A percentile compares a stretch with the other conserved stretches of the same genome.
Evolutionary conservation across 2,888 invertebrate genomes (phyloP).

Genomic region (Drosophila paucipuncta): DNA sequence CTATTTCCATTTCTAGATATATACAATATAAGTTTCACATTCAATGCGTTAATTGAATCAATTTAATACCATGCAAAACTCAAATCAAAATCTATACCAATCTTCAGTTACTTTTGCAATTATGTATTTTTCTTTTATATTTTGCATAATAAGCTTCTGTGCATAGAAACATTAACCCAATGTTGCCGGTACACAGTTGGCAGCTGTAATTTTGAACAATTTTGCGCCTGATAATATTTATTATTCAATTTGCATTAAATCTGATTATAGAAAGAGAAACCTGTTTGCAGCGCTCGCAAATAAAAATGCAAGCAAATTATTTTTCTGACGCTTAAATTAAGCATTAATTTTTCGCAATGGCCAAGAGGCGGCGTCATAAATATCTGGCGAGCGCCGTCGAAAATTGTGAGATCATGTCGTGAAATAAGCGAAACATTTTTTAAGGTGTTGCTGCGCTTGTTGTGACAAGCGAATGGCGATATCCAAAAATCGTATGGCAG

Average conservation of each 20-base stretch:
- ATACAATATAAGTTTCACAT: not conserved
- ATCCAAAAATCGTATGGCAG: conserved; percentile 46
- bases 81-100: not conserved
- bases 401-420: conserved; percentile 57
- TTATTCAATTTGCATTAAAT: conserved; percentile 80
- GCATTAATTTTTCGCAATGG: conserved; percentile 73
- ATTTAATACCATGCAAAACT: conserved; percentile 3
- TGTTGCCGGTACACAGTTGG: conserved; percentile 30
- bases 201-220: conserved; percentile 63
- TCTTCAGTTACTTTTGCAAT: conserved; percentile 5
- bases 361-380: conserved; percentile 59
- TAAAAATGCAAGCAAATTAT: conserved; percentile 72
- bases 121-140: not conserved
- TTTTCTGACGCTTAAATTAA: conserved; percentile 76
- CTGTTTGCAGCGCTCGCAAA: conserved; percentile 46
- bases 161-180: conserved; percentile 44
- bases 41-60: no score
- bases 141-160: conserved; percentile 53
- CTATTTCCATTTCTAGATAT: not conserved
- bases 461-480: conserved; percentile 67
- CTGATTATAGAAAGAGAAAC: conserved; percentile 65
- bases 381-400: conserved; percentile 40
- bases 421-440: conserved; percentile 62
- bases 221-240: conserved; percentile 73
- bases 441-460: conserved; percentile 72